Percentiles rank a stretch among this genome's conserved stretches.
phyloP scores from a whole-genome alignment of 1,140 invertebrate genomes.

The Cotesia typhae region DNA sequence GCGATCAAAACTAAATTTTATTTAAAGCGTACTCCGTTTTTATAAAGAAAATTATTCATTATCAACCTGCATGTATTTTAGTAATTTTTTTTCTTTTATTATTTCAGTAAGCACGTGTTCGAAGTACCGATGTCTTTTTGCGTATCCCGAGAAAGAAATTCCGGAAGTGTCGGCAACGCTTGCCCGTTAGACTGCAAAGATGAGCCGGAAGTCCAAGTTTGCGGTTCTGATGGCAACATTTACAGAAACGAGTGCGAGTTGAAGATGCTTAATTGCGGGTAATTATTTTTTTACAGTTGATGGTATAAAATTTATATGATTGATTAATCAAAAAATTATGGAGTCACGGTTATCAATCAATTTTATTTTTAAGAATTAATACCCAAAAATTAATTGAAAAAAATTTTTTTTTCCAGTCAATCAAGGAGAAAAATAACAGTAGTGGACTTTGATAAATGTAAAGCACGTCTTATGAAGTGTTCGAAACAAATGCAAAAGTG shows the following conservation, averaged over 20 bases:
- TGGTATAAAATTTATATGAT: not conserved
- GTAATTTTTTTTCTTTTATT: conserved; percentile 24
- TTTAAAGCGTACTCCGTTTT: not conserved
- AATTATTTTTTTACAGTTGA: conserved; percentile 55
- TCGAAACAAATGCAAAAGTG: conserved; percentile 73
- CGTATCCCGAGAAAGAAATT: conserved; percentile 79
- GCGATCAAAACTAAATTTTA: not conserved
- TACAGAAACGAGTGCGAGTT: conserved; percentile 91
- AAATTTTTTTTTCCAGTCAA: conserved; percentile 47
- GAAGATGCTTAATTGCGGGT: conserved; percentile 90
- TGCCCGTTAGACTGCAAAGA: conserved; percentile 78
- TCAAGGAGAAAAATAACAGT: conserved; percentile 71
- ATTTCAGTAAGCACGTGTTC: conserved; percentile 84
- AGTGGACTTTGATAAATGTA: conserved; percentile 81
- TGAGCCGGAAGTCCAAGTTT: conserved; percentile 74
- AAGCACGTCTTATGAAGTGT: conserved; percentile 76
- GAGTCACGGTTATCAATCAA: not conserved
- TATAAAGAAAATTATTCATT: conserved; percentile 10
- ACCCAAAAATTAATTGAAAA: not conserved
- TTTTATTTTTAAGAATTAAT: not conserved
- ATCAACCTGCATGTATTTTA: not conserved
- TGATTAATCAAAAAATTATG: not conserved
- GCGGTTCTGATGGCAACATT: conserved; percentile 87
- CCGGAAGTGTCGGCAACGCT: conserved; percentile 65
- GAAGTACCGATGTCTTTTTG: conserved; percentile 91